Conservation (phyloP, 2,888 invertebrate genomes). For the Lissonota sp. region DNA sequence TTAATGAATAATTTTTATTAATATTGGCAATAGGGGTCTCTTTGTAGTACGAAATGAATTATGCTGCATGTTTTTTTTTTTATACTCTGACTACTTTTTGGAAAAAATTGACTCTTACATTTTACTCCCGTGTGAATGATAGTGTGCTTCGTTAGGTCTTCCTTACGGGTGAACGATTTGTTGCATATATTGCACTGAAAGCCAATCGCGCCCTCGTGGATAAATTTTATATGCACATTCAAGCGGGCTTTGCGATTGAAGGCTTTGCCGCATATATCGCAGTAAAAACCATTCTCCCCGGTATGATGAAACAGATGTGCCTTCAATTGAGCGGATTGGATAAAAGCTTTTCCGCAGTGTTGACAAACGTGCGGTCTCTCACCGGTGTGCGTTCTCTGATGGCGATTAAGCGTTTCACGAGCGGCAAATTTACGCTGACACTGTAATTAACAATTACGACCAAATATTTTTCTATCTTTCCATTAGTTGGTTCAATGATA, state of each 20-base stretch:
- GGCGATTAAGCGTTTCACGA: constrained; percentile 92
- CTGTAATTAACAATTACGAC: constrained; percentile 82
- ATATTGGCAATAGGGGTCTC: too few relatives aligned
- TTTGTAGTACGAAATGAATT: too few relatives aligned
- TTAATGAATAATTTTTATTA: too few relatives aligned
- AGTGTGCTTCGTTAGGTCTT: constrained; percentile 87
- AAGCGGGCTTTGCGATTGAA: constrained; percentile 85
- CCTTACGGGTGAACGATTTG: constrained; percentile 87
- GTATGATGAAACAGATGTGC: constrained; percentile 92
- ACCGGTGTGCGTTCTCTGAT: constrained; percentile 88
- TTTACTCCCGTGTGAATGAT: constrained; percentile 87
- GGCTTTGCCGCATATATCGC: constrained; percentile 86
- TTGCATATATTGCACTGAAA: constrained; percentile 86
- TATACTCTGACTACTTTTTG: too few relatives aligned
- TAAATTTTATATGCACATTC: constrained; percentile 86
- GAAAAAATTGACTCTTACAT: constrained; percentile 81
- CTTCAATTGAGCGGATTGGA: constrained; percentile 92
- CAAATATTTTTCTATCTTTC: background rate
- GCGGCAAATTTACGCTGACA: constrained; percentile 92
- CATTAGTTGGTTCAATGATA: too few relatives aligned
- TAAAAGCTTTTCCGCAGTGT: constrained; percentile 92
- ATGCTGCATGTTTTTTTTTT: too few relatives aligned
- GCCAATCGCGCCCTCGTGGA: constrained; percentile 87
- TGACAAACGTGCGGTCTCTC: constrained; percentile 86
- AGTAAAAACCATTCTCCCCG: constrained; percentile 88